A percentile compares a stretch with the other conserved stretches of the same genome.
Evolutionary conservation across 2,113 vertebrate species (phyloP).

Genomic region (rabbit (Oryctolagus cuniculus)): DNA sequence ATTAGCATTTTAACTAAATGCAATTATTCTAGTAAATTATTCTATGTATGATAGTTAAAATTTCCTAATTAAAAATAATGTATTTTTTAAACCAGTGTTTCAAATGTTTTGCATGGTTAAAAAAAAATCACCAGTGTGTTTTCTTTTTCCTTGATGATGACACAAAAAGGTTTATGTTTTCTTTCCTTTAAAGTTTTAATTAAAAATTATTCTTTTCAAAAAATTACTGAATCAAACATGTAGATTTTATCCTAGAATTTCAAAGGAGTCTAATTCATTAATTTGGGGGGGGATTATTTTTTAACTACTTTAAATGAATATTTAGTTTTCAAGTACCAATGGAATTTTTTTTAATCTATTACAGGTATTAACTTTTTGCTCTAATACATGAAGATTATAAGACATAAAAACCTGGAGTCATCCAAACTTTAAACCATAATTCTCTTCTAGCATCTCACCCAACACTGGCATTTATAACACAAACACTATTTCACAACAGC

Average conservation of each 20-base stretch:
- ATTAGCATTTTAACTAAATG: conserved; percentile 68
- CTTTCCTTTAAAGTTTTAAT: conserved; percentile 45
- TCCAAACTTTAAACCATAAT: conserved; percentile 54
- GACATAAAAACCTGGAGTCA: conserved; percentile 52
- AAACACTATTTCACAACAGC: conserved; percentile 46
- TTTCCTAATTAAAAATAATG: conserved; percentile 69
- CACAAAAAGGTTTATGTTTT: conserved; percentile 43
- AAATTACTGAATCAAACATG: conserved; percentile 40
- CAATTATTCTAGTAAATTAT: conserved; percentile 24
- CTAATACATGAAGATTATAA: conserved; percentile 48
- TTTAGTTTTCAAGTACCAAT: conserved; percentile 33
- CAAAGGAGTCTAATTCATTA: conserved; percentile 20
- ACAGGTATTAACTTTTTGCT: conserved; percentile 44
- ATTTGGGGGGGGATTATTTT: conserved; percentile 29
- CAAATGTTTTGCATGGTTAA: conserved; percentile 37
- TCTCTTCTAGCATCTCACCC: conserved; percentile 19
- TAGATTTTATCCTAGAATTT: conserved; percentile 54
- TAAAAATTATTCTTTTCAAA: conserved; percentile 44
- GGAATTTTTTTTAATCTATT: conserved; percentile 23
- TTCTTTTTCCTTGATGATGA: conserved; percentile 51
- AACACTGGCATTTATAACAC: conserved; percentile 53
- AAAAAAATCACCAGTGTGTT: conserved; percentile 10
- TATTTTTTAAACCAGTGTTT: conserved; percentile 60
- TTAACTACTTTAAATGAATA: conserved; percentile 66
- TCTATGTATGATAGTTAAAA: conserved; percentile 64